phyloP scores from a whole-genome alignment of 2,888 invertebrate species.

The Sesamia inferens region DNA sequence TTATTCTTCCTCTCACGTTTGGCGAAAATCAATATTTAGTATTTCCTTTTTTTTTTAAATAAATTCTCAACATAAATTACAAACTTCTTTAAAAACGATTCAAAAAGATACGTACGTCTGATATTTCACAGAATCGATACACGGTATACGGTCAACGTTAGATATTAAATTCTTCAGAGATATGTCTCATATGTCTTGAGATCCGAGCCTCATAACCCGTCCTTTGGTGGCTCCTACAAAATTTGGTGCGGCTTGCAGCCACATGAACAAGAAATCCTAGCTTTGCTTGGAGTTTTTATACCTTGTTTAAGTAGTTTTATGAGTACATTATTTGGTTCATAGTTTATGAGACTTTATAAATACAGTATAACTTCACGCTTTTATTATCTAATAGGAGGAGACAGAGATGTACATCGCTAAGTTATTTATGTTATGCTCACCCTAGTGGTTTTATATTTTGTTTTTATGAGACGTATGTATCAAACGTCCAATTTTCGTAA shows the following conservation, averaged over 20 bases:
- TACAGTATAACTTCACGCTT: neutral
- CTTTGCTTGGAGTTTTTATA: neutral
- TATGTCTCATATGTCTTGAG: constrained; percentile 58
- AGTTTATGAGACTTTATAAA: neutral
- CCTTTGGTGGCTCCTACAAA: constrained; percentile 42
- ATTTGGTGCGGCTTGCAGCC: constrained; percentile 46
- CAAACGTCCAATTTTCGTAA: no score
- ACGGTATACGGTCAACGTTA: constrained; percentile 45
- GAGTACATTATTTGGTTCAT: no score
- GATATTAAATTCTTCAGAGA: constrained; percentile 70
- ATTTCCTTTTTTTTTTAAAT: neutral
- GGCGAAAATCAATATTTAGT: no score
- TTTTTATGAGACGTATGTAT: no score
- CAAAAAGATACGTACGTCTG: constrained; percentile 9
- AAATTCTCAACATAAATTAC: neutral
- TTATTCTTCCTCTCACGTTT: no score
- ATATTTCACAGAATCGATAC: constrained; percentile 51
- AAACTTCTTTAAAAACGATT: constrained; percentile 1
- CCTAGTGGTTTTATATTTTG: no score
- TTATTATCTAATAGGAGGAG: neutral
- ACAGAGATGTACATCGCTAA: neutral
- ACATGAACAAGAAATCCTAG: constrained; percentile 18
- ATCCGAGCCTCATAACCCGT: constrained; percentile 45
- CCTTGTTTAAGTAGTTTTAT: no score
- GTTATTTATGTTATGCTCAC: no score